phyloP scores from a whole-genome alignment of 35 echinoderm and acorn worm species.

The Ophiothrix spiculata region DNA sequence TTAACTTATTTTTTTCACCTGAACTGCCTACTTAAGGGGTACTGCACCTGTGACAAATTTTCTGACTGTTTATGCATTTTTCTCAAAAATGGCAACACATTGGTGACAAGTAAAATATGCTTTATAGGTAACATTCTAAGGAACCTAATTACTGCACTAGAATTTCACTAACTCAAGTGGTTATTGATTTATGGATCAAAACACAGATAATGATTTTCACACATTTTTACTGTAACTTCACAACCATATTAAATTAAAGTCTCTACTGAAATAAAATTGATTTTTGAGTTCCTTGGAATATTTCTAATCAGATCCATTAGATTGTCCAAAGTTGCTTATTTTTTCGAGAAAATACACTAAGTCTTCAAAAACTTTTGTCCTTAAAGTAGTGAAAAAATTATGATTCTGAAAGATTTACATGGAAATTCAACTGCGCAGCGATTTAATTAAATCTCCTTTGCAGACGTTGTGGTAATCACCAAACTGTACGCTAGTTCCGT shows the following conservation, averaged over 20 bases:
- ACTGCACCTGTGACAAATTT: too few relatives aligned
- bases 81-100: neutral
- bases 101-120: neutral
- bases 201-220: neutral
- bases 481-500: too few relatives aligned
- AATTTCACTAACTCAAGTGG: neutral
- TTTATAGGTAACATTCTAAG: neutral
- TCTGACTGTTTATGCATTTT: too few relatives aligned
- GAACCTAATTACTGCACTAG: neutral
- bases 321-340: neutral
- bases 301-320: neutral
- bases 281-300: neutral
- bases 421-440: too few relatives aligned
- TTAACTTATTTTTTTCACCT: neutral
- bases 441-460: too few relatives aligned
- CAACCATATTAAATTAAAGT: neutral
- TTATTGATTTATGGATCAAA: neutral
- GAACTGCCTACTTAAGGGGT: neutral
- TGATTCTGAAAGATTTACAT: too few relatives aligned
- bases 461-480: too few relatives aligned
- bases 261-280: neutral
- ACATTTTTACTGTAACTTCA: neutral
- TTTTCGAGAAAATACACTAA: neutral
- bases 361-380: neutral
- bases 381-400: too few relatives aligned